Evolutionary conservation across 1,140 invertebrate genomes (phyloP), one percentile per base, ranked within the genome.

Genomic region (Acromyrmex charruanus): DNA sequence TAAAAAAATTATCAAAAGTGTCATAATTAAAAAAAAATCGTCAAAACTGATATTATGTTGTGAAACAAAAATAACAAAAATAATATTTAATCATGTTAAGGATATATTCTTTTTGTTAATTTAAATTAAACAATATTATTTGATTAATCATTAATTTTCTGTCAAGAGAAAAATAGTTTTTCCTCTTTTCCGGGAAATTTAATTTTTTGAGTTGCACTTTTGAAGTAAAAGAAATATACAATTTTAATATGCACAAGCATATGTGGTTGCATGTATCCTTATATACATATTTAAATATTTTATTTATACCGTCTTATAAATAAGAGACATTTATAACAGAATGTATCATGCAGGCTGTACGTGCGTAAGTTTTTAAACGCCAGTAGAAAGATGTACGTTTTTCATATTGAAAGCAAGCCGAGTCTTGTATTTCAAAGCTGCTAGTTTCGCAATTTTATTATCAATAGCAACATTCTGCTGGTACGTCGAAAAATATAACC

Each of bases 391-490:
- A 81, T 69, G 44, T 25, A 55, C 14, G 63, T 55, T 35, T 74
- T 74, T 59, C 39, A 61, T 61, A 35, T 2, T 6, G 25, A 51
- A 74, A 63, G n/a, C 31, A 75, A 84, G 7, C 39, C 39, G 39
- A 18, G n/a, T 28, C 58, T 84, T 61, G 80, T 49, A 25, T 84
- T 84, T 84, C 69, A 63, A 84, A 75, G 80, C 39, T 49, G 14
- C 39, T 74, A 68, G 49, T 25, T 63, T 59, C 28, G 68, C 68
- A 69, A 59, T 82, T 74, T 25, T 61, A 25, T 74, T 74, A 61
- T 63, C 80, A 84, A 74, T 51, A 12, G 55, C 39, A 51, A 63
- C 55, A 72, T 82, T 61, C 80, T 69, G 80, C 80, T 49, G 80
- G 55, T 35, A 31, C 25, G 18, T 72, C 55, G n/a, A 75, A 69